A percentile compares a stretch with the other conserved stretches of the same genome.
Conservation (phyloP, 2,888 invertebrate genomes). For the Helleia helle region DNA sequence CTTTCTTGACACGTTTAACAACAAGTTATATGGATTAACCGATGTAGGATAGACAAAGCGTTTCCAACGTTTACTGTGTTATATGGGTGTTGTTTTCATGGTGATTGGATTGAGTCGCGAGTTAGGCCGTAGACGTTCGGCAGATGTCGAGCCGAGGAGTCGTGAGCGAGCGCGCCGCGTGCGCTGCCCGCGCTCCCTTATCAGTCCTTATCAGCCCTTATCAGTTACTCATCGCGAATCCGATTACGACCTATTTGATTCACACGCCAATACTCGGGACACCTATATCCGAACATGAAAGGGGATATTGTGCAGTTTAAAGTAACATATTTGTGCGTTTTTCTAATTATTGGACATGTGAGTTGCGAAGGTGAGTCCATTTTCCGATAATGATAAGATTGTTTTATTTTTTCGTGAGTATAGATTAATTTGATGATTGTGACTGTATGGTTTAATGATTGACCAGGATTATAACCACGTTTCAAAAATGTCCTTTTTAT, state of each 20-base stretch:
- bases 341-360: conserved; percentile 37
- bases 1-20: not conserved
- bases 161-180: conserved; percentile 38
- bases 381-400: conserved; percentile 14
- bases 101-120: conserved; percentile 13
- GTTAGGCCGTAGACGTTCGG: conserved; percentile 35
- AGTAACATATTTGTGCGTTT: conserved; percentile 37
- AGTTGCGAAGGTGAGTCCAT: conserved; percentile 50
- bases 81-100: not conserved
- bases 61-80: not conserved
- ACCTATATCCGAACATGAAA: conserved; percentile 40
- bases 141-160: conserved; percentile 51
- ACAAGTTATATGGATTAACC: not conserved
- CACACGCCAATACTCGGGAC: conserved; percentile 36
- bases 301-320: conserved; percentile 29
- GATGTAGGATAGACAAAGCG: not conserved
- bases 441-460: too few species aligned
- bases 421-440: too few species aligned
- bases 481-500: not conserved
- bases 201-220: conserved; percentile 60
- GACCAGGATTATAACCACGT: not conserved
- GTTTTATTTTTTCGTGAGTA: too few species aligned
- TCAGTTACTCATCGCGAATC: conserved; percentile 64
- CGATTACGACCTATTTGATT: conserved; percentile 42
- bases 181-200: conserved; percentile 31